phyloP scores from a whole-genome alignment of 2,797 vertebrate species.

The Eospalax fontanierii region DNA sequence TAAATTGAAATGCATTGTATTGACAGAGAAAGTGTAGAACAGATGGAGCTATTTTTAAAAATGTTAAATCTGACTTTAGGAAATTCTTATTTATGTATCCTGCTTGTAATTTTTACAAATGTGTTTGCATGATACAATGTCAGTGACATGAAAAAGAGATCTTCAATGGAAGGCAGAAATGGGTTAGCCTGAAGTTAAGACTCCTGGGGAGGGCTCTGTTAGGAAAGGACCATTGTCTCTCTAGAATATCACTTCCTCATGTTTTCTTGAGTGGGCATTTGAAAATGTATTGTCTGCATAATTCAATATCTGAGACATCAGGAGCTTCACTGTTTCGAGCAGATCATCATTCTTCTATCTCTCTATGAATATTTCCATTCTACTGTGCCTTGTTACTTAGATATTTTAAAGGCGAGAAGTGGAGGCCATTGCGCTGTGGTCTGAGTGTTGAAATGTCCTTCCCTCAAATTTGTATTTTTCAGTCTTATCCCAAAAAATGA shows the following conservation, averaged over 20 bases:
- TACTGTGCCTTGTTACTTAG: background rate
- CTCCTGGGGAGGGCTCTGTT: background rate
- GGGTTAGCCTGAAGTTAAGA: background rate
- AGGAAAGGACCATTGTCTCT: background rate
- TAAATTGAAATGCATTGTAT: background rate
- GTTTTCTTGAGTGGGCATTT: background rate
- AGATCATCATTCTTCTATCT: background rate
- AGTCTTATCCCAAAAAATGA: background rate
- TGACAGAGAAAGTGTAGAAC: constrained; percentile 26
- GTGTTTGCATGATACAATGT: background rate
- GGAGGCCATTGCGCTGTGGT: background rate
- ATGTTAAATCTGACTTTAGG: background rate
- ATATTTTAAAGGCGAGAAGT: background rate
- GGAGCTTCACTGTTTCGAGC: background rate
- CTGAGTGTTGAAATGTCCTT: fast-evolving
- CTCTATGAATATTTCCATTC: background rate
- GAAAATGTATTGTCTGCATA: background rate
- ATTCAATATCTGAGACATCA: background rate
- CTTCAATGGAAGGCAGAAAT: background rate
- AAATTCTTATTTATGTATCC: background rate
- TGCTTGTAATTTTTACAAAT: constrained; percentile 18
- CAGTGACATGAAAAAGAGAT: constrained; percentile 7
- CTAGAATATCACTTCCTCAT: background rate
- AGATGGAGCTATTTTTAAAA: background rate
- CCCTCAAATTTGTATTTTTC: background rate